Base-by-base conservation (phyloP, 2,888 invertebrate species). In the Pandemis heparana region DNA sequence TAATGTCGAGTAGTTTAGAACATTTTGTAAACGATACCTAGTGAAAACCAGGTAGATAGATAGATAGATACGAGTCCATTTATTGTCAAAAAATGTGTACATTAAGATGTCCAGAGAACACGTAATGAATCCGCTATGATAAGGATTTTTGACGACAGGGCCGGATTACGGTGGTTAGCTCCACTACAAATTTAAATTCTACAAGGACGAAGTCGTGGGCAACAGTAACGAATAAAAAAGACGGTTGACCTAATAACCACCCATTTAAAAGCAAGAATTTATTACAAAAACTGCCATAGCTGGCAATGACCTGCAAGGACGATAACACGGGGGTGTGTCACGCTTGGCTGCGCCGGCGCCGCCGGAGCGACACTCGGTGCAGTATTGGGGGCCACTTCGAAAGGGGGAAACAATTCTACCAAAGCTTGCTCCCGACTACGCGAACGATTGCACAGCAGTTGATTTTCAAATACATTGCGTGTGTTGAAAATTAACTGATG, bases 341-440 rank as follows among this genome's bases (percentile, higher is more conserved):
- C 59, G 73, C 23, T 77, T 79, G 46, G 77, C 76, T 77, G 71
- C 77, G 76, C 67, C 48, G 73, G 77, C 77, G 79, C 77, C 75
- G 79, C 75, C 41, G 41, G 76, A 73, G 76, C 77, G 75, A 69
- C 75, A 64, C 69, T 61, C 80, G 70, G 80, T 81, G 81, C 80
- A 38, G 71, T 77, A 77, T 65, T 63, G 53, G 70, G 16, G 56
- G 56, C 43, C 18, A 53, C 16, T 18, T 8, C n/a, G 23, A 23
- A 56, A 12, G 66, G 39, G 51, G 65, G 12, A 10, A 46, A 23
- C 23, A 8, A 5, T 23, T 23, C 0, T 56, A 56, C 23, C 8
- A 56, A 23, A 23, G 23, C 3, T 12, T 5, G 43, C 12, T 2
- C 12, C 12, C 0, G 23, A 12, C 12, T 43, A 43, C 10, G 43